Evolutionary conservation across 2,888 invertebrate genomes (phyloP).

Genomic region (Agonopterix alstromeriana): DNA sequence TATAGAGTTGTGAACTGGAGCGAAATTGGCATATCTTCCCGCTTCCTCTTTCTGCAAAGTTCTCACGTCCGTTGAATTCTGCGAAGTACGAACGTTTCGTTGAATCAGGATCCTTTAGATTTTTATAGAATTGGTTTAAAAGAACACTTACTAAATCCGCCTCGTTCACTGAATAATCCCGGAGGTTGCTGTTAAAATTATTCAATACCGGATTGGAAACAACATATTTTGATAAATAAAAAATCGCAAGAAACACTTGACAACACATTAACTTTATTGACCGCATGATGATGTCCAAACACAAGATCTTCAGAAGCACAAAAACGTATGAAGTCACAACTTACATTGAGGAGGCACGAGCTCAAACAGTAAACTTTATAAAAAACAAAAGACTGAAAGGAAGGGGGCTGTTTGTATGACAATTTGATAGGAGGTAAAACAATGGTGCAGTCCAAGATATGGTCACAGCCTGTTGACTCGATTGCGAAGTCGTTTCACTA

Average conservation of each 20-base stretch:
- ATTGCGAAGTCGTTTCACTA: constrained; percentile 66
- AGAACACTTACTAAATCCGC: constrained; percentile 31
- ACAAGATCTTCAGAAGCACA: constrained; percentile 1
- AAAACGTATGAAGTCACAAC: constrained; percentile 14
- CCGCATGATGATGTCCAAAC: constrained; percentile 7
- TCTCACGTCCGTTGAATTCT: constrained; percentile 47
- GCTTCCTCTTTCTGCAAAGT: constrained; percentile 51
- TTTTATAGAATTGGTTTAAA: not conserved
- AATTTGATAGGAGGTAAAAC: constrained; percentile 60
- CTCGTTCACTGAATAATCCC: constrained; percentile 39
- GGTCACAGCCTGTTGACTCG: constrained; percentile 61
- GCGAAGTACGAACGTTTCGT: constrained; percentile 18
- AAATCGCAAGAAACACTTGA: not conserved
- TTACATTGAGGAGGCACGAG: constrained; percentile 26
- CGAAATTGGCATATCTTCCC: constrained; percentile 35
- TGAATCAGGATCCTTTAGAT: constrained; percentile 7
- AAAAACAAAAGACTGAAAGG: constrained; percentile 34
- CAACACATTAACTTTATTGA: constrained; percentile 1
- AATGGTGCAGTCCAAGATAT: constrained; percentile 55
- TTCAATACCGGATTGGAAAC: constrained; percentile 25
- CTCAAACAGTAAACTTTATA: constrained; percentile 50
- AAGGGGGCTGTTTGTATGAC: constrained; percentile 53
- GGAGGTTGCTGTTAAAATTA: constrained; percentile 48
- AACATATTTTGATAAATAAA: not conserved
- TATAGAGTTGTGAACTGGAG: constrained; percentile 32